phyloP scores from a whole-genome alignment of 2,113 vertebrate species.

The Pelecanoides urinatrix region DNA sequence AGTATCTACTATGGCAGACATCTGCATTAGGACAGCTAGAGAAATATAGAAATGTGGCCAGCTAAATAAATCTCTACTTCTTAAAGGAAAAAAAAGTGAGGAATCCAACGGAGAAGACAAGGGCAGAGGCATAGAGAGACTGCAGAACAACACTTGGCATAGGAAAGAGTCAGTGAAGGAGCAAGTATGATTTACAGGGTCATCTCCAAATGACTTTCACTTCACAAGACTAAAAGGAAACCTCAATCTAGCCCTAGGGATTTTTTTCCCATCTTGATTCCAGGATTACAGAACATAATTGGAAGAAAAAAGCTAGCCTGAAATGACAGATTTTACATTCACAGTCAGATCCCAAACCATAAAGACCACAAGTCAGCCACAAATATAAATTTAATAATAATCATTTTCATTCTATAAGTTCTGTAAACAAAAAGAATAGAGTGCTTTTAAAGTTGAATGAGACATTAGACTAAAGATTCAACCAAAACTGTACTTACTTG shows the following conservation, averaged over 20 bases:
- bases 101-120: not conserved
- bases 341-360: not conserved
- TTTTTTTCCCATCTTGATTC: not conserved
- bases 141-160: not conserved
- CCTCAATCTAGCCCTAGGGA: not conserved
- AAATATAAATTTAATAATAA: not conserved
- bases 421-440: not conserved
- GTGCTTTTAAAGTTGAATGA: not conserved
- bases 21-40: not conserved
- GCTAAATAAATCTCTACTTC: not conserved
- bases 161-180: not conserved
- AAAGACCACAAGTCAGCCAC: not conserved
- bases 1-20: not conserved
- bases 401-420: not conserved
- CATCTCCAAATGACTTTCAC: not conserved
- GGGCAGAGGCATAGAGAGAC: not conserved
- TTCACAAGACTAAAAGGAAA: not conserved
- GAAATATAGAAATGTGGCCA: not conserved
- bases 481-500: constrained; percentile 79
- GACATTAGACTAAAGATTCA: not conserved
- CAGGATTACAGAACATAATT: not conserved
- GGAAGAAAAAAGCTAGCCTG: not conserved
- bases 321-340: not conserved
- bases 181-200: not conserved
- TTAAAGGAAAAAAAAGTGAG: not conserved